Conservation (phyloP, 2,113 vertebrate species). For the Gnathonemus echidnorhynchus region DNA sequence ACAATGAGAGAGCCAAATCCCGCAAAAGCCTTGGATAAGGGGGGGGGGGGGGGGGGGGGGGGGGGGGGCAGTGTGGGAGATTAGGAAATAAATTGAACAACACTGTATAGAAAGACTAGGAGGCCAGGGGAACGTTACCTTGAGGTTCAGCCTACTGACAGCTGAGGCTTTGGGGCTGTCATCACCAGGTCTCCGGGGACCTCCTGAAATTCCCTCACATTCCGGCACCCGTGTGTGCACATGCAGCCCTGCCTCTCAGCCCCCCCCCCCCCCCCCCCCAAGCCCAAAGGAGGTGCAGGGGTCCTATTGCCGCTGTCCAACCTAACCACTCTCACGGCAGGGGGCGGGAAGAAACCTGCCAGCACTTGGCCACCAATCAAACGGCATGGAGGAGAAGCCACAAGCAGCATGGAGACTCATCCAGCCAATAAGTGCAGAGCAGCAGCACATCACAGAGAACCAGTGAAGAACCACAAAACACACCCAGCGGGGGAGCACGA, state of each 20-base stretch:
- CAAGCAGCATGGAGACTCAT: neutral
- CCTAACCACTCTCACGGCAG: neutral
- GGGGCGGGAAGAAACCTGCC: neutral
- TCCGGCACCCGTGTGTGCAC: neutral
- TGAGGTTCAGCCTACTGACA: neutral
- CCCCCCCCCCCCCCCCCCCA: neutral
- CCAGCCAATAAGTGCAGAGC: neutral
- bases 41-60: slow-evolving; percentile 14
- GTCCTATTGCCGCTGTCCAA: neutral
- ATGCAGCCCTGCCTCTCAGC: neutral
- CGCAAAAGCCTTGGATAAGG: neutral
- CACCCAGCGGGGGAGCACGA: neutral
- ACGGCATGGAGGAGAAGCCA: neutral
- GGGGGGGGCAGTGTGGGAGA: neutral
- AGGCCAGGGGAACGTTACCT: neutral
- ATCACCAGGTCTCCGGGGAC: neutral
- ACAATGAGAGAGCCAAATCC: neutral
- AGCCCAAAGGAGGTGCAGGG: neutral
- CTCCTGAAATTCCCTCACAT: neutral
- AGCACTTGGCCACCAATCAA: neutral
- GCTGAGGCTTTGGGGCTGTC: neutral
- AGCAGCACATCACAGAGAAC: neutral
- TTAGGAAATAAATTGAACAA: neutral
- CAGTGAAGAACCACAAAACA: neutral
- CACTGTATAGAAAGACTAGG: slow-evolving; percentile 18